phyloP scores from a whole-genome alignment of 2,888 invertebrate species.

The Rhamphomyia laevipes region DNA sequence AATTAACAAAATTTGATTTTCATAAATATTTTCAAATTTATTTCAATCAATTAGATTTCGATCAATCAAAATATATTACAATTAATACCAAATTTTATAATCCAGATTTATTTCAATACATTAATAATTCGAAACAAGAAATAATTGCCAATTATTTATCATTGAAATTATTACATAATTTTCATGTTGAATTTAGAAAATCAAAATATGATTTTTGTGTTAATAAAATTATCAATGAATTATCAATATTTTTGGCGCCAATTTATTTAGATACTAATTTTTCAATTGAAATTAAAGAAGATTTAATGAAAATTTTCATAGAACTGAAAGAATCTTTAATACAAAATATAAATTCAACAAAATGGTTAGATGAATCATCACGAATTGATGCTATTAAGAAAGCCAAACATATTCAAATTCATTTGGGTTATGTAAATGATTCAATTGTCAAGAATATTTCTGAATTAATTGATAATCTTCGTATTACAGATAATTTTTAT shows the following conservation, averaged over 20 bases:
- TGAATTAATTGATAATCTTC: neutral
- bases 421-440: neutral
- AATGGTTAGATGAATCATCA: neutral
- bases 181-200: neutral
- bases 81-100: neutral
- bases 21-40: neutral
- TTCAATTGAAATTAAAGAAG: neutral
- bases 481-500: neutral
- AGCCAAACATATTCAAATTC: neutral
- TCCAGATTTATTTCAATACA: neutral
- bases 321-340: neutral
- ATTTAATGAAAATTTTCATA: neutral
- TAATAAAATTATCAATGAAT: neutral
- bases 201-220: neutral
- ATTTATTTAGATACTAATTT: neutral
- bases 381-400: neutral
- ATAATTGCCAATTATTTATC: conserved; percentile 5
- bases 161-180: neutral
- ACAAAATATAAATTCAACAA: neutral
- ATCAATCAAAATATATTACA: neutral
- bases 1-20: neutral
- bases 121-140: neutral
- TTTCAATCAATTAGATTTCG: neutral
- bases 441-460: neutral
- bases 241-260: neutral